Percentiles rank a stretch among this genome's conserved stretches.
These are phyloP conservation scores for Zeugodacus cucurbitae DNA, from an alignment of 1,140 invertebrate species.

Conservation along the genomic window DNA sequence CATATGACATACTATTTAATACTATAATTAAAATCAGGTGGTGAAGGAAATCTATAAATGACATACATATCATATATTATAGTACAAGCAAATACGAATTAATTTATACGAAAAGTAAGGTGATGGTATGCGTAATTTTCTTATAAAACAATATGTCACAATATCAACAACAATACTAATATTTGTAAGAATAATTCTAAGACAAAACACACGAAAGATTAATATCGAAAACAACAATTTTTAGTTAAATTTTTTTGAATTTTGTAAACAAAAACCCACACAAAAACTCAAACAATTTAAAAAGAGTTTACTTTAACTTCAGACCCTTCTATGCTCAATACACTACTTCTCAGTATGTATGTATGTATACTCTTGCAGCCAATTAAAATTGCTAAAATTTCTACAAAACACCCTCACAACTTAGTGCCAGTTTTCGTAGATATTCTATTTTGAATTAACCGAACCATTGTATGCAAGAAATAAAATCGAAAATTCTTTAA, in stretches of 20 bases:
- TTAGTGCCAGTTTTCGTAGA: background rate
- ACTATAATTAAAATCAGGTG: too few relatives aligned
- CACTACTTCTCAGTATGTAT: too few relatives aligned
- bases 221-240: background rate
- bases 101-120: background rate
- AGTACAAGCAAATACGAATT: too few relatives aligned
- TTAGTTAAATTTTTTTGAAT: background rate
- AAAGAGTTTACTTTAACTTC: background rate
- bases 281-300: background rate
- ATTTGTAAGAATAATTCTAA: background rate
- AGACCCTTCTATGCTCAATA: background rate
- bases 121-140: background rate
- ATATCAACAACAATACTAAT: background rate
- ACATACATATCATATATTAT: too few relatives aligned
- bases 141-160: background rate
- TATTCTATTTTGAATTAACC: background rate
- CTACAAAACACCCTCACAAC: background rate
- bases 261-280: background rate
- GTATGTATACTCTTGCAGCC: background rate
- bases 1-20: too few relatives aligned
- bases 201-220: background rate
- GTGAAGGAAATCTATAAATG: too few relatives aligned
- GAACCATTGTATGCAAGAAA: background rate
- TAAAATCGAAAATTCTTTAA: background rate
- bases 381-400: background rate